Conservation (phyloP, 2,888 invertebrate genomes). For the Mesorhabditis sp. region DNA sequence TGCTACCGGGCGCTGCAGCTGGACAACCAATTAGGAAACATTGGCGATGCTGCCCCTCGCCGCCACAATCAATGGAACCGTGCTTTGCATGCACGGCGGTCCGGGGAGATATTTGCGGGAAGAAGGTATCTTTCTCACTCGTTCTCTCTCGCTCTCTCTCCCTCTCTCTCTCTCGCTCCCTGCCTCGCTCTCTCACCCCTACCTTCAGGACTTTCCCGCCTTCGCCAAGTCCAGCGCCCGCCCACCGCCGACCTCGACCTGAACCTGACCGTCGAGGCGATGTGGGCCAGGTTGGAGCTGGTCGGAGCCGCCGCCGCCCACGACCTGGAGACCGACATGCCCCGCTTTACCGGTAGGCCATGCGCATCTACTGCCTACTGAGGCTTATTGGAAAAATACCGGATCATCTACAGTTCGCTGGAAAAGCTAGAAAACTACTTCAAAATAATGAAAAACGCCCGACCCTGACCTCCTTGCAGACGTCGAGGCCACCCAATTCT, state of each 20-base stretch:
- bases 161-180: no score
- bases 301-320: no score
- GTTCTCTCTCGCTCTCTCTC: no score
- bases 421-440: no score
- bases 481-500: slow-evolving; percentile 28
- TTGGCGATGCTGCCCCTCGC: slow-evolving; percentile 18
- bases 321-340: no score
- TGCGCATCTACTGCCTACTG: no score
- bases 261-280: slow-evolving; percentile 9
- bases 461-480: no score
- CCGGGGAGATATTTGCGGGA: slow-evolving; percentile 32
- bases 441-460: no score
- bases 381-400: no score
- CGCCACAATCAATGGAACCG: slow-evolving; percentile 20
- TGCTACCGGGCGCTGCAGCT: slow-evolving; percentile 12
- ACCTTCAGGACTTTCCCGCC: slow-evolving; percentile 4
- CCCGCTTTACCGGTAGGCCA: no score
- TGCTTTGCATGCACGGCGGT: slow-evolving; percentile 38
- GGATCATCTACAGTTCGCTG: no score
- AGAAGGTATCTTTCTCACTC: slow-evolving; percentile 7
- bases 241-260: slow-evolving; percentile 14
- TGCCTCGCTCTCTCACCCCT: no score
- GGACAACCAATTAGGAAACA: neutral
- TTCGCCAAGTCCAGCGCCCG: slow-evolving; percentile 15
- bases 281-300: neutral